Evolutionary conservation across 2,113 vertebrate genomes (phyloP), one percentile per base, ranked within the genome.

Genomic region (Podarcis cretensis): DNA sequence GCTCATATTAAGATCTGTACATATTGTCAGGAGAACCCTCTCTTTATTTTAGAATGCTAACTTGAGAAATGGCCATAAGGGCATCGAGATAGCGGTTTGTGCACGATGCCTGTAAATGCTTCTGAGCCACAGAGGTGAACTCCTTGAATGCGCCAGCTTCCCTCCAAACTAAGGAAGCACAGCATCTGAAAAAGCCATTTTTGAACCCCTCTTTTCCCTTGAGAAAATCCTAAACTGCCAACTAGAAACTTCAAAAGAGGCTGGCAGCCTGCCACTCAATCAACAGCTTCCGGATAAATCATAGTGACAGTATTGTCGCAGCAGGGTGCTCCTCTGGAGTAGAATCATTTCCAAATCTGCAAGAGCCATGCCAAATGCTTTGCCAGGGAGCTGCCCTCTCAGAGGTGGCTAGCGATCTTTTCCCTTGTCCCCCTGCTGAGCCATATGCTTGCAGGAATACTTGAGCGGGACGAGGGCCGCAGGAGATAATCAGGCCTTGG

Each of bases 381-480:
- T 78, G 1, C 0, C 6, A 12, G 71, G 6, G 73, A 85, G 37
- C 20, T 0, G 0, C 9, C 4, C 30, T 10, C 7, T 90, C 81
- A 75, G 65, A 35, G 73, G 1, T 0, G 0, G 74, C 27, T 3
- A 1, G 73, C 35, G 25, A 75, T 75, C 57, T 63, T 32, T 90
- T 77, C 23, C 80, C 78, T n/a, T 1, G 9, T 54, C 74, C 68
- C 76, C 35, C 5, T 18, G 37, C 12, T 9, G 40, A 88, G 10
- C 65, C 81, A 91, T 81, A 89, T 87, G 32, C 20, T 90, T 87
- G 9, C 48, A 86, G 54, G 57, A 2, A 43, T 54, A 85, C 23
- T 21, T 71, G 13, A 84, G 5, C n/a, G 69, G 81, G 63, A 65
- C 12, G 25, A 32, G 85, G 12, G 25, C 83, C 76, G 86, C 59